A percentile compares a stretch with the other conserved stretches of the same genome.
phyloP scores from a whole-genome alignment of 2,888 invertebrate species.

The Choreutis nemorana region DNA sequence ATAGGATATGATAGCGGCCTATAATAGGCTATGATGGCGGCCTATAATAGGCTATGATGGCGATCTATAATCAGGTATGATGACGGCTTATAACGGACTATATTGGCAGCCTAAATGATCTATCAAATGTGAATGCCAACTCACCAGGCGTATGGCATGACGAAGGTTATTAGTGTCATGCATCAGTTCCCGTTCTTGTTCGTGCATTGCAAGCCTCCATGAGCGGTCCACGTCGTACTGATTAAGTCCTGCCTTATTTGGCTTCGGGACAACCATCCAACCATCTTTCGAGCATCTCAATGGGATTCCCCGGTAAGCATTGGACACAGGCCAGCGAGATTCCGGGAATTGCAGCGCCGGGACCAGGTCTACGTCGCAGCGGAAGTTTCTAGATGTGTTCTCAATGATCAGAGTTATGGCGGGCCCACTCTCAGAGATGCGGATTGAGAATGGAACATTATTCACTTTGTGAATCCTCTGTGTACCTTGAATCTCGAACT shows the following conservation, averaged over 20 bases:
- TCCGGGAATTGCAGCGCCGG: constrained; percentile 56
- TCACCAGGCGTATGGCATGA: constrained; percentile 44
- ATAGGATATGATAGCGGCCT: no score
- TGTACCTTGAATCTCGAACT: no score
- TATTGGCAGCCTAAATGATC: no score
- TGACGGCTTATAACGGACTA: no score
- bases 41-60: no score
- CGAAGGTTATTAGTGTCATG: constrained; percentile 35
- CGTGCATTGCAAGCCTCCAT: constrained; percentile 64
- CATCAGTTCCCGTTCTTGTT: constrained; percentile 56
- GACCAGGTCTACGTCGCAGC: constrained; percentile 59
- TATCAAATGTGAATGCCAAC: constrained; percentile 12
- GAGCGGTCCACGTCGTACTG: constrained; percentile 23
- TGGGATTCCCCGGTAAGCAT: constrained; percentile 22
- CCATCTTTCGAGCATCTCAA: constrained; percentile 21
- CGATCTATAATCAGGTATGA: no score
- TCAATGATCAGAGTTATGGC: constrained; percentile 60
- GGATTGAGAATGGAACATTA: constrained; percentile 39
- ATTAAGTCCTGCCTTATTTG: constrained; percentile 21
- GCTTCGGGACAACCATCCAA: constrained; percentile 61
- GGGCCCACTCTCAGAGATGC: constrained; percentile 46
- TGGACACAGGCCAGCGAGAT: constrained; percentile 38
- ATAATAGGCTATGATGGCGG: no score
- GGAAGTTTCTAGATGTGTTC: constrained; percentile 20
- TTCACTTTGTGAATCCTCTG: no score